Evolutionary conservation across 2,113 vertebrate genomes (phyloP).

Genomic region (western clawed frog (Xenopus tropicalis)): DNA sequence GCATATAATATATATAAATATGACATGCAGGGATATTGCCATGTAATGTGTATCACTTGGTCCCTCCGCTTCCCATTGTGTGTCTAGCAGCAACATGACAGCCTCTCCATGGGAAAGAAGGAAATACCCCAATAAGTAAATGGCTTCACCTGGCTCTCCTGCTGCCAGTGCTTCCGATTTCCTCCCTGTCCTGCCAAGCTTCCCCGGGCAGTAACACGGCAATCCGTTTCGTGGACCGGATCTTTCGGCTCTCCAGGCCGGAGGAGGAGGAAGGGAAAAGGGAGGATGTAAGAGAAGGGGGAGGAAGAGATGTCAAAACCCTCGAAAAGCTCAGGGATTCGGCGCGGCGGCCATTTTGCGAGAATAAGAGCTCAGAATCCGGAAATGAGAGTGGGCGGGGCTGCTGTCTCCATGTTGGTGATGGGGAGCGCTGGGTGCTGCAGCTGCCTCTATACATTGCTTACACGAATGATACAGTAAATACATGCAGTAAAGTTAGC

Average conservation of each 20-base stretch:
- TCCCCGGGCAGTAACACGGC: not conserved
- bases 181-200: not conserved
- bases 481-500: no score
- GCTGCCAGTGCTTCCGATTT: not conserved
- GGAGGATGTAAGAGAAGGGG: slow-evolving; percentile 12
- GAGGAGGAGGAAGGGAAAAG: not conserved
- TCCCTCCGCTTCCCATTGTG: no score
- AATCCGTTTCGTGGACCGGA: not conserved
- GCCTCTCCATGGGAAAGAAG: no score
- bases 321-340: slow-evolving; percentile 14
- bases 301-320: slow-evolving; percentile 15
- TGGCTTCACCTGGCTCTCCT: slow-evolving; percentile 13
- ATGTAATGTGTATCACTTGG: no score
- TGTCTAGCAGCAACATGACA: no score
- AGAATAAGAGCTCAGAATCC: slow-evolving; percentile 12
- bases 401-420: no score
- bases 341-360: slow-evolving; percentile 42
- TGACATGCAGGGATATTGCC: no score
- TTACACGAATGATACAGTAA: no score
- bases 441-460: no score
- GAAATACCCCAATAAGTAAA: no score
- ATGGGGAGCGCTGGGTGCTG: no score
- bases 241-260: slow-evolving; percentile 34
- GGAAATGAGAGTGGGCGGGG: slow-evolving; percentile 6
- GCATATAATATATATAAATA: no score